Evolutionary conservation across 2,888 invertebrate species (phyloP).

Genomic region (Polyploca ridens): DNA sequence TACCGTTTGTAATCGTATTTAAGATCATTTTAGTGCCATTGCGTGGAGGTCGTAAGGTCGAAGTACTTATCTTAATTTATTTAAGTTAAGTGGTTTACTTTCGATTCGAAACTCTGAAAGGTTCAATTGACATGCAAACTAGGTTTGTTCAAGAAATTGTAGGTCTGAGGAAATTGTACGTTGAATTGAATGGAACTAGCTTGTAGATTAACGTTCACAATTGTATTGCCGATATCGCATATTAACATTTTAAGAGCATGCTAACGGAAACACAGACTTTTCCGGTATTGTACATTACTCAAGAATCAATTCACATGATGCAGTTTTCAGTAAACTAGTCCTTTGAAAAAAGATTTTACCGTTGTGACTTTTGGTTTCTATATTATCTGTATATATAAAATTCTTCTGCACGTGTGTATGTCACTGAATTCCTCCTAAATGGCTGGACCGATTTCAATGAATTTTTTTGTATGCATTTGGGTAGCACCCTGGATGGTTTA

Average conservation of each 20-base stretch:
- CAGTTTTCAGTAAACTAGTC: too few species aligned
- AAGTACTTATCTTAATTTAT: constrained; percentile 29
- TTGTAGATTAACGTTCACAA: neutral
- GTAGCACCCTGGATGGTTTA: too few species aligned
- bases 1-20: constrained; percentile 1
- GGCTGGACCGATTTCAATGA: too few species aligned
- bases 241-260: too few species aligned
- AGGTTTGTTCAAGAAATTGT: constrained; percentile 23
- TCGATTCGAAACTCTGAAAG: constrained; percentile 33
- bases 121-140: constrained; percentile 40
- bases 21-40: constrained; percentile 16
- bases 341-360: too few species aligned
- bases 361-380: neutral
- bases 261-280: too few species aligned
- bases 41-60: constrained; percentile 23
- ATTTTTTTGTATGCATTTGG: too few species aligned
- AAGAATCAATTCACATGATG: too few species aligned
- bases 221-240: neutral
- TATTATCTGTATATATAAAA: too few species aligned
- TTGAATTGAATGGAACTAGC: neutral
- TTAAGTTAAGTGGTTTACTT: constrained; percentile 39
- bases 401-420: too few species aligned
- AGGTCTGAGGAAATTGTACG: neutral
- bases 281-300: too few species aligned
- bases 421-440: too few species aligned